Conservation (phyloP, 2,888 invertebrate genomes). For the Sabatieria punctata region DNA sequence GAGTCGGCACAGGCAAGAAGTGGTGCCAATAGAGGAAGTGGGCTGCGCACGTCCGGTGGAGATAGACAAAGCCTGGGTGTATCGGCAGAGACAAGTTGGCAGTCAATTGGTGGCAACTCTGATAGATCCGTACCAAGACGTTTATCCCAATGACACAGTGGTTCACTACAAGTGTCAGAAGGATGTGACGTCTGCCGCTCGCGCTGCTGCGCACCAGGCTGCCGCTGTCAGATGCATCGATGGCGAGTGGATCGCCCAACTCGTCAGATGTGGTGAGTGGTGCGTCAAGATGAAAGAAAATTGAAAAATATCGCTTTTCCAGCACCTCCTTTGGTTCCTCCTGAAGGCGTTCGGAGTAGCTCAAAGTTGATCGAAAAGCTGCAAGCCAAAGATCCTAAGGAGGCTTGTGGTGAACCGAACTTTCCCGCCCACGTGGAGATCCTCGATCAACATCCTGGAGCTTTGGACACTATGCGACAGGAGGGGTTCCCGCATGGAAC, state of each 20-base stretch:
- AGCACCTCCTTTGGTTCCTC: neutral
- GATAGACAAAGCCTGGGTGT: constrained; percentile 10
- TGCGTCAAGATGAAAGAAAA: no score
- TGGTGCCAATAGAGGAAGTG: neutral
- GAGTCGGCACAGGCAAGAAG: no score
- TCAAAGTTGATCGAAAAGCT: neutral
- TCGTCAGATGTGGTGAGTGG: constrained; percentile 19
- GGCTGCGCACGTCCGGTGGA: constrained; percentile 9
- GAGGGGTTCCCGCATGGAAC: constrained; percentile 5
- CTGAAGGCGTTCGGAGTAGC: neutral
- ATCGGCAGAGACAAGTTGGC: neutral
- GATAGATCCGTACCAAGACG: constrained; percentile 12
- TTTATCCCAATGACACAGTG: constrained; percentile 27
- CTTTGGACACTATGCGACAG: neutral
- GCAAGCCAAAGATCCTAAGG: neutral
- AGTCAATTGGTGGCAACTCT: neutral
- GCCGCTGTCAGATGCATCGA: constrained; percentile 23
- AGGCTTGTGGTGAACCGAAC: constrained; percentile 3
- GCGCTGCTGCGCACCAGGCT: constrained; percentile 15
- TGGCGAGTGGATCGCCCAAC: constrained; percentile 24
- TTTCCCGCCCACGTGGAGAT: neutral
- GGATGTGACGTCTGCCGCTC: neutral
- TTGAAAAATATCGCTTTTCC: neutral
- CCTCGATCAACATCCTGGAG: constrained; percentile 4
- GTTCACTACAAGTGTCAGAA: constrained; percentile 21